Conservation (phyloP, 2,888 invertebrate genomes). For the Cosmia trapezina region DNA sequence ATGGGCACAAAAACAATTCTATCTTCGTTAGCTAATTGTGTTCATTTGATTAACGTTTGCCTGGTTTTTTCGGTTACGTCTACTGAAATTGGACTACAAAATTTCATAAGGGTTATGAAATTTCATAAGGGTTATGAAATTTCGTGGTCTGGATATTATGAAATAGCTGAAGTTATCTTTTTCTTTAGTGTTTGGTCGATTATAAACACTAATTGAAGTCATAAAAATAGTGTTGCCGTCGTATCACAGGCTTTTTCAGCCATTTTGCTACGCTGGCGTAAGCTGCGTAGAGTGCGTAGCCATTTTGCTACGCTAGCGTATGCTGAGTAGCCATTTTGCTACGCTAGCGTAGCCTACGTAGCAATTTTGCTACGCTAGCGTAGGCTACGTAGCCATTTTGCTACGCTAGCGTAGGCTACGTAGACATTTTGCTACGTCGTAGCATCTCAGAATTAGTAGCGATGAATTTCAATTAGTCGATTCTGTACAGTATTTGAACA, state of each 20-base stretch:
- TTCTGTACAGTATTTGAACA: neutral
- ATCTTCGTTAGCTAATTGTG: constrained; percentile 63
- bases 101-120: constrained; percentile 4
- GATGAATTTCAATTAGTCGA: neutral
- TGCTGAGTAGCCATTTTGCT: constrained; percentile 36
- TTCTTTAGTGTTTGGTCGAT: neutral
- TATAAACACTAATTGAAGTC: neutral
- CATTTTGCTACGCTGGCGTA: constrained; percentile 30
- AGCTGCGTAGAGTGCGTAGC: constrained; percentile 26
- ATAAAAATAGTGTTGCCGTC: neutral
- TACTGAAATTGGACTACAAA: constrained; percentile 16
- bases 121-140: constrained; percentile 1
- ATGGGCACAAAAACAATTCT: constrained; percentile 57
- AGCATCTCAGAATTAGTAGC: neutral
- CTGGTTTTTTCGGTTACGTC: constrained; percentile 31
- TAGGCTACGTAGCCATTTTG: constrained; percentile 38
- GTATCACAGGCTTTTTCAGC: constrained; percentile 21
- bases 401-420: constrained; percentile 33
- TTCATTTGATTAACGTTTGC: constrained; percentile 55
- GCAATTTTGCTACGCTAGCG: constrained; percentile 32
- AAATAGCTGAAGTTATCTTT: constrained; percentile 12
- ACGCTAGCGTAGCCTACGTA: no score
- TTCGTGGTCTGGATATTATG: no score
- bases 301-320: constrained; percentile 29
- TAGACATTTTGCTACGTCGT: constrained; percentile 40